phyloP scores from a whole-genome alignment of 2,888 invertebrate species.

The Eupeodes luniger region DNA sequence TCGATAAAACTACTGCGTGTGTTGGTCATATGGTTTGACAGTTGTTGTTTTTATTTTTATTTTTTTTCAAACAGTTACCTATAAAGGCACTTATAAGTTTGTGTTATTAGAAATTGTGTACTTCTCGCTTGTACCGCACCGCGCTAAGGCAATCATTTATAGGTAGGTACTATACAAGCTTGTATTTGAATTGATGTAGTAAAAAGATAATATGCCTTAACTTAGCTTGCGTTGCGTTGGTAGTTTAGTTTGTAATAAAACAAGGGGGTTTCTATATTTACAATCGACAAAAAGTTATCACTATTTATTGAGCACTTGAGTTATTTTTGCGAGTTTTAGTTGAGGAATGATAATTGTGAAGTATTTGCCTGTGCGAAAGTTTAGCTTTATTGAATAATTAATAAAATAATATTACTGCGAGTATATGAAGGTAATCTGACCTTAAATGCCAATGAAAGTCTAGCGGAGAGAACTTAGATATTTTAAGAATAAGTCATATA shows the following conservation, averaged over 20 bases:
- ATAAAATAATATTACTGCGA: no score
- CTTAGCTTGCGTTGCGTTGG: not conserved
- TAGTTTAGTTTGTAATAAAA: constrained; percentile 7
- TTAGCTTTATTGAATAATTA: no score
- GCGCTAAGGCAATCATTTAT: not conserved
- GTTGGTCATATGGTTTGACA: constrained; percentile 48
- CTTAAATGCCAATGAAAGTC: no score
- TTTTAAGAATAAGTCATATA: no score
- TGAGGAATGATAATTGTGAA: no score
- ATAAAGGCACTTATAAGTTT: constrained; percentile 27
- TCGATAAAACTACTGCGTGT: constrained; percentile 48
- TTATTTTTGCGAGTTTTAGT: not conserved
- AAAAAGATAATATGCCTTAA: constrained; percentile 33
- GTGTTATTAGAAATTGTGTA: constrained; percentile 62
- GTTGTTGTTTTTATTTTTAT: constrained; percentile 25
- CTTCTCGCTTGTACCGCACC: not conserved
- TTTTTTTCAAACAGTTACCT: not conserved
- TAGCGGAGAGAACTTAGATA: no score
- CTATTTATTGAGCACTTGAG: not conserved
- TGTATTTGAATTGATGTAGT: constrained; percentile 21
- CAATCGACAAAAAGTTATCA: not conserved
- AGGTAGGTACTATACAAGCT: not conserved
- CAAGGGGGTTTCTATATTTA: not conserved
- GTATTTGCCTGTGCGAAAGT: no score
- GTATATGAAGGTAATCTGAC: no score